phyloP scores from a whole-genome alignment of 2,888 invertebrate genomes.

The Reticulitermes lucifugus region DNA sequence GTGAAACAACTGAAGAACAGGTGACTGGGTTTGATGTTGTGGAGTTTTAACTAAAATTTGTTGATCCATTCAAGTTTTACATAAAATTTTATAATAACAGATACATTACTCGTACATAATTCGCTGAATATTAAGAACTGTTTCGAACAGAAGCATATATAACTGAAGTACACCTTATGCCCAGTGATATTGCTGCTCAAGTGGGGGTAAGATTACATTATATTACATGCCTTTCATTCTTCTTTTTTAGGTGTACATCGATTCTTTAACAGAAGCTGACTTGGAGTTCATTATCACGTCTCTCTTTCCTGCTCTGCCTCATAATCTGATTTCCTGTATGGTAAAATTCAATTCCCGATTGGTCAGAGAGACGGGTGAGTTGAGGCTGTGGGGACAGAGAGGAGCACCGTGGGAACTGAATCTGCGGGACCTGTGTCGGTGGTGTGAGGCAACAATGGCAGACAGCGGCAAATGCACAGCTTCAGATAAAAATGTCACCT shows the following conservation, averaged over 20 bases:
- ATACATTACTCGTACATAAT: too few species aligned
- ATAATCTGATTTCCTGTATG: slow-evolving; percentile 75
- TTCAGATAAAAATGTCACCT: slow-evolving; percentile 49
- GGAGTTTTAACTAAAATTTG: too few species aligned
- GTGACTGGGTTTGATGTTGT: too few species aligned
- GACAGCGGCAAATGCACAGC: slow-evolving; percentile 56
- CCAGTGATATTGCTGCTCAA: too few species aligned
- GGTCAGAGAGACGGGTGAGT: slow-evolving; percentile 71
- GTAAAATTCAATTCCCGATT: slow-evolving; percentile 82
- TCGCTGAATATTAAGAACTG: too few species aligned
- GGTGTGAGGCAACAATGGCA: slow-evolving; percentile 81
- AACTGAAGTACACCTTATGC: too few species aligned
- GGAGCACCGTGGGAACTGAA: slow-evolving; percentile 98
- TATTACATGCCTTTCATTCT: not conserved
- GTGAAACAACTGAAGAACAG: too few species aligned
- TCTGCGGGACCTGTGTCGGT: slow-evolving; percentile 92
- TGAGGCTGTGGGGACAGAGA: slow-evolving; percentile 75
- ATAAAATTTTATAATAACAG: too few species aligned
- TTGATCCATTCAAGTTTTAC: too few species aligned
- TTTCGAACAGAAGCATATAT: too few species aligned
- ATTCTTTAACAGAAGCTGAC: not conserved
- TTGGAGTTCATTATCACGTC: slow-evolving; percentile 65
- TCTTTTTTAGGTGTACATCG: slow-evolving; percentile 30
- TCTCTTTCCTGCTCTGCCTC: slow-evolving; percentile 69
- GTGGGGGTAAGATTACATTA: too few species aligned